These are phyloP conservation scores for Ganaspis sp. DNA, from an alignment of 1,140 invertebrate species.

Conservation along the genomic window DNA sequence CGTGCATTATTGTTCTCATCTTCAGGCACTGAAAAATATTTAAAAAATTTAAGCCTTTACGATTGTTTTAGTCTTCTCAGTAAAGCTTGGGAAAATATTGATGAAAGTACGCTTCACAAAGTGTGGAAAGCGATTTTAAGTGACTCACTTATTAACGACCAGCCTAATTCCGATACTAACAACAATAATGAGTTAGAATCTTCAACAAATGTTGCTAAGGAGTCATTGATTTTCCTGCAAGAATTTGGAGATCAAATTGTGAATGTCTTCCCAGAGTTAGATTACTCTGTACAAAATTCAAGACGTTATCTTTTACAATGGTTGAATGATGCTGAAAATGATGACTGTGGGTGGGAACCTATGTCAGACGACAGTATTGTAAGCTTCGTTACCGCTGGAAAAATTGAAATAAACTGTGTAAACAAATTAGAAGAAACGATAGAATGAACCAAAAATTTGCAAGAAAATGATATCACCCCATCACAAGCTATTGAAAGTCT, in stretches of 20 bases:
- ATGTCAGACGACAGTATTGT: conserved; percentile 1
- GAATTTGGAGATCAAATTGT: not conserved
- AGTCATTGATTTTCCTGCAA: not conserved
- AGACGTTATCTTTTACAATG: not conserved
- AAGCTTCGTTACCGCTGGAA: not conserved
- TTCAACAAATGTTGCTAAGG: not conserved
- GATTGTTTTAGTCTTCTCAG: conserved; percentile 22
- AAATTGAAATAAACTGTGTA: not conserved
- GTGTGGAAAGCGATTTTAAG: conserved; percentile 22
- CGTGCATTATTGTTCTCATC: conserved; percentile 52
- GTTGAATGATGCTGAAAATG: not conserved
- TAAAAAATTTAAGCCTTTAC: conserved; percentile 14
- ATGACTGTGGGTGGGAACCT: not conserved
- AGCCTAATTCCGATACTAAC: not conserved
- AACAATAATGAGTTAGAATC: not conserved
- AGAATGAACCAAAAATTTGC: not conserved
- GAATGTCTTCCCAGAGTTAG: not conserved
- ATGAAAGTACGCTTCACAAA: conserved; percentile 25
- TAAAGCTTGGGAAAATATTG: conserved; percentile 15
- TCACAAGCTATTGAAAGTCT: conserved; percentile 2
- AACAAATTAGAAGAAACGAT: not conserved
- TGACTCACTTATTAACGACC: not conserved
- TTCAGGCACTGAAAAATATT: conserved; percentile 5
- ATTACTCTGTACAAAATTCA: not conserved
- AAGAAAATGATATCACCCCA: not conserved